Percentiles rank a stretch among this genome's conserved stretches.
These are phyloP conservation scores for Odontocerum albicorne DNA, from an alignment of 2,888 invertebrate genomes.

Conservation along the genomic window DNA sequence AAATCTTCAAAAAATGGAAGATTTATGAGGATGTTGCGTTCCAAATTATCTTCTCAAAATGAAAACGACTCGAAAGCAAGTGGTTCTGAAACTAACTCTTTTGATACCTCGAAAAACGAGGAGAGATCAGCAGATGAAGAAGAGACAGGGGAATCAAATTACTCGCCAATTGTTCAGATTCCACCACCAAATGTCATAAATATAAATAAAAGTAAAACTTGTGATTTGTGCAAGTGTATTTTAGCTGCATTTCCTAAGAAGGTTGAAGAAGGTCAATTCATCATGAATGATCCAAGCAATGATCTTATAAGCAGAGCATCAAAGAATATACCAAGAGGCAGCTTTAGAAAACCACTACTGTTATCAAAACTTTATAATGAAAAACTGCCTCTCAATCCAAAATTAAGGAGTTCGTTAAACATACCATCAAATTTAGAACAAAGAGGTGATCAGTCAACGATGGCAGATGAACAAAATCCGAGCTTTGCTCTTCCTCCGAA, in stretches of 20 bases:
- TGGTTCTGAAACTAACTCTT: too few species aligned
- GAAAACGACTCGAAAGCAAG: too few species aligned
- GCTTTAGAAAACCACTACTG: too few species aligned
- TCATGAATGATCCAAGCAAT: neutral
- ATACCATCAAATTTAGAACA: too few species aligned
- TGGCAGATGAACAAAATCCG: slow-evolving; percentile 16
- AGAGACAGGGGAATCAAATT: neutral
- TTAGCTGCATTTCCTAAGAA: slow-evolving; percentile 24
- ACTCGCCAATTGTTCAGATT: neutral
- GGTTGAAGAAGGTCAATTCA: slow-evolving; percentile 1
- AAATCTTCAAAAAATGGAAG: slow-evolving; percentile 8
- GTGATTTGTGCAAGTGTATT: slow-evolving; percentile 31
- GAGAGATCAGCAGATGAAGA: too few species aligned
- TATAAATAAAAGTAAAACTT: slow-evolving; percentile 19
- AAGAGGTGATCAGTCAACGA: slow-evolving; percentile 11
- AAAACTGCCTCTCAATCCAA: neutral
- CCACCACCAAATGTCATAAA: slow-evolving; percentile 3
- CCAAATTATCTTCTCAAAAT: neutral
- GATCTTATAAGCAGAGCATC: neutral
- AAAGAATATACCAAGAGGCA: too few species aligned
- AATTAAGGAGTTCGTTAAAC: neutral
- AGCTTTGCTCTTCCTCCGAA: slow-evolving; percentile 14
- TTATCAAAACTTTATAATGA: slow-evolving; percentile 3
- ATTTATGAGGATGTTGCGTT: neutral
- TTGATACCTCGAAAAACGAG: too few species aligned